A percentile compares a stretch with the other conserved stretches of the same genome.
Conservation (phyloP, 2,888 invertebrate species). For the Acanthosepion esculentum region DNA sequence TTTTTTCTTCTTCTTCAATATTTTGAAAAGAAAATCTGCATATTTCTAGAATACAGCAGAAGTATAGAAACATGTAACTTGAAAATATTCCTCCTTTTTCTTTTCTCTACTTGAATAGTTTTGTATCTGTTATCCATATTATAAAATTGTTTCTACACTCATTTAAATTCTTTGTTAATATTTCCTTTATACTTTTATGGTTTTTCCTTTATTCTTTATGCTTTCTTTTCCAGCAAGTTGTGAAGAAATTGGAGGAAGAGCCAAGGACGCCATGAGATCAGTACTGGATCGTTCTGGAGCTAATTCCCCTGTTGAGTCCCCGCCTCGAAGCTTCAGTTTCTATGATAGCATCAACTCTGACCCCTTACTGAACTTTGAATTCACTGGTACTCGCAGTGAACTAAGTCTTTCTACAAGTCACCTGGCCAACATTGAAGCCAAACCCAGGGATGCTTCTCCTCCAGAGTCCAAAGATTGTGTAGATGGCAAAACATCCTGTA, state of each 20-base stretch:
- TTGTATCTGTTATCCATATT: too few species aligned
- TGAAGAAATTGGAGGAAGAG: constrained; percentile 58
- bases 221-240: constrained; percentile 57
- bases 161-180: background rate
- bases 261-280: constrained; percentile 62
- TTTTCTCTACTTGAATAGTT: too few species aligned
- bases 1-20: too few species aligned
- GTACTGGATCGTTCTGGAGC: constrained; percentile 64
- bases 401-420: background rate
- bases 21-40: too few species aligned
- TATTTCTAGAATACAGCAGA: too few species aligned
- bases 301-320: constrained; percentile 54
- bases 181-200: background rate
- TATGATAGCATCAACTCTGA: constrained; percentile 61
- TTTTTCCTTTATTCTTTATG: constrained; percentile 38
- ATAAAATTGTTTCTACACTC: background rate
- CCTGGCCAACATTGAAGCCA: background rate
- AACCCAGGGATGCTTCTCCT: background rate
- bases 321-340: constrained; percentile 56
- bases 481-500: background rate
- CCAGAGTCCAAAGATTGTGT: constrained; percentile 37
- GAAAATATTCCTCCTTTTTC: too few species aligned
- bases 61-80: too few species aligned
- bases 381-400: constrained; percentile 48
- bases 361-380: constrained; percentile 61